Base-by-base conservation (phyloP, 2,797 vertebrate species). In the Mus caroli region DNA sequence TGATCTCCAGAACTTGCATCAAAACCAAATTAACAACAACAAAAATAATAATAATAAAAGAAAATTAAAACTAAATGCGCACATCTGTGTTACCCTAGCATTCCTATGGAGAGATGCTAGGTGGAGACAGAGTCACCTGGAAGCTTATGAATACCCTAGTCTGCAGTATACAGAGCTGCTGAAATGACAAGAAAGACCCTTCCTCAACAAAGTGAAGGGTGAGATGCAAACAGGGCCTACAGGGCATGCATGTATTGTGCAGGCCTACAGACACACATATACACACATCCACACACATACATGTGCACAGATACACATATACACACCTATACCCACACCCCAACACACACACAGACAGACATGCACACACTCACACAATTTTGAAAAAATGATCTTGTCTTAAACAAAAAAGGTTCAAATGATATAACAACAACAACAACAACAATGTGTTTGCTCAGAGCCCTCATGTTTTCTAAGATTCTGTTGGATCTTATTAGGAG, bases 401-500 rank as follows among this genome's bases (percentile, higher is more conserved):
- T 50, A 34, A 78, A 78, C 13, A 64, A 34, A 54, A 78, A 8
- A 54, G 17, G 77, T 34, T 54, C 28, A 31, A 78, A 52, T 78
- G 20, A 56, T 56, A 24, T 54, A n/a, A 28, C 12, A 31, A 31
- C 28, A 62, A 12, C 26, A 60, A 3, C 26, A 60, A 26, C 9
- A 40, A 15, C 22, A 43, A 54, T 19, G 56, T 43, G 31, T 31
- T 90, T 79, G 34, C 31, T 80, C 26, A 34, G 24, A 75, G 40
- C 26, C 26, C n/a, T 69, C 40, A 15, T 12, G 13, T 88, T 76
- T 96, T 88, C 88, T 73, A 94, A 90, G 82, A 60, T 40, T 73
- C 46, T 4, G 6, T 56, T 54, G 50, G 58, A 46, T 88, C 43
- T 90, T 31, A 64, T 31, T 62, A 82, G 71, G 76, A 78, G 22